Percentiles rank a stretch among this genome's conserved stretches.
These are phyloP conservation scores for Rhynchophorus ferrugineus DNA, from an alignment of 1,140 invertebrate genomes.

Conservation along the genomic window DNA sequence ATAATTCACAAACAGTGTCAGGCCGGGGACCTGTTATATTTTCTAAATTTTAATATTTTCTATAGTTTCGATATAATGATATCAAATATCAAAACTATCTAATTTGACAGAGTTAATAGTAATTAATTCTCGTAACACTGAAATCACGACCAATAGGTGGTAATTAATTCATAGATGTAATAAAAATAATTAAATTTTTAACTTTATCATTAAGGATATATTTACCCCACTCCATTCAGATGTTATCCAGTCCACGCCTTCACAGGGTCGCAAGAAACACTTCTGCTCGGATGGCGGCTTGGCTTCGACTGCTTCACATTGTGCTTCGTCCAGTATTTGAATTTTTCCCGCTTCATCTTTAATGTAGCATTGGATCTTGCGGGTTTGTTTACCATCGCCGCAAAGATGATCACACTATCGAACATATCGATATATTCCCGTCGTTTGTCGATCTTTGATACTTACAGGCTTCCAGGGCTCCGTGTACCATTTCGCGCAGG, in stretches of 20 bases:
- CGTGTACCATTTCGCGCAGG: constrained; percentile 76
- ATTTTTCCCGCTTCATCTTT: constrained; percentile 62
- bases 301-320: constrained; percentile 53
- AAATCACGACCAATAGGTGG: too few species aligned
- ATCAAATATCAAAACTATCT: too few species aligned
- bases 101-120: too few species aligned
- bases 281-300: constrained; percentile 61
- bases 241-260: constrained; percentile 84
- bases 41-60: too few species aligned
- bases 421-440: too few species aligned
- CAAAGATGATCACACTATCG: constrained; percentile 80
- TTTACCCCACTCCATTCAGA: constrained; percentile 85
- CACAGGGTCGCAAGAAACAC: constrained; percentile 76
- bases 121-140: too few species aligned
- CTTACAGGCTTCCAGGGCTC: constrained; percentile 81
- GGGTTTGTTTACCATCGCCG: constrained; percentile 69
- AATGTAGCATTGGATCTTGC: constrained; percentile 66
- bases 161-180: too few species aligned
- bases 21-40: too few species aligned
- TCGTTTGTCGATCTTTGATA: constrained; percentile 13
- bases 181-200: too few species aligned
- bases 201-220: constrained; percentile 34
- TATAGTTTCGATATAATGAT: too few species aligned
- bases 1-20: too few species aligned
- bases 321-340: constrained; percentile 59